Evolutionary conservation across 2,888 invertebrate species (phyloP), one percentile per base, ranked within the genome.

Genomic region (Tachystola acroxantha): DNA sequence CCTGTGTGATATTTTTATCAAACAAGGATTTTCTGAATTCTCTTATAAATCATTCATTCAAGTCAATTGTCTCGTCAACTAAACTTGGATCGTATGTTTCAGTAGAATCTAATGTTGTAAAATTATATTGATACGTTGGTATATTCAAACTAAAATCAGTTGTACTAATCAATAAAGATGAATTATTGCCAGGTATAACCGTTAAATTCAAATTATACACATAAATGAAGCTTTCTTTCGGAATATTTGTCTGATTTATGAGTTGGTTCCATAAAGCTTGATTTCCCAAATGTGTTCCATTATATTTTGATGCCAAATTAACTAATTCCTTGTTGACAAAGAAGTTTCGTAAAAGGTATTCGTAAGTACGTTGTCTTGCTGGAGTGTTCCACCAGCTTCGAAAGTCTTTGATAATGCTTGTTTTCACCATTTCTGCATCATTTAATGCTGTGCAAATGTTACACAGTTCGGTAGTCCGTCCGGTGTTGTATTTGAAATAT

Each of bases 311-410:
- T 7, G 22, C 22, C 7, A 22, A 22, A 7, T 22, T 9, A 2
- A 5, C 7, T 3, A 22, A 9, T 2, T 22, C 9, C 22, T 22
- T 22, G 7, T 22, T 22, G 22, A 22, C 2, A 5, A 22, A 22
- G 9, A 22, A 22, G 7, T 22, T 7, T 22, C 22, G 6, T 9
- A 22, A 7, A 2, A 22, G 2, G 7, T 7, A 7, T 22, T 26
- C 26, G 9, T 26, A 26, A n/a, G 10, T 26, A 4, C 26, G 2
- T 10, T 26, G 26, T 22, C 22, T 32, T 3, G 7, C 11, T 2
- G 26, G 43, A 25, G 43, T 46, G 10, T 50, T 52, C 54, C 54
- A 54, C 49, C 48, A 50, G 1, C 28, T 36, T 10, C 45, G 43
- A 11, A 54, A 50, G 7, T 48, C 32, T 0, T 36, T 12, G 42